Evolutionary conservation across 2,113 vertebrate genomes (phyloP), one percentile per base, ranked within the genome.

Genomic region (Rhinopomastus cyanomelas): DNA sequence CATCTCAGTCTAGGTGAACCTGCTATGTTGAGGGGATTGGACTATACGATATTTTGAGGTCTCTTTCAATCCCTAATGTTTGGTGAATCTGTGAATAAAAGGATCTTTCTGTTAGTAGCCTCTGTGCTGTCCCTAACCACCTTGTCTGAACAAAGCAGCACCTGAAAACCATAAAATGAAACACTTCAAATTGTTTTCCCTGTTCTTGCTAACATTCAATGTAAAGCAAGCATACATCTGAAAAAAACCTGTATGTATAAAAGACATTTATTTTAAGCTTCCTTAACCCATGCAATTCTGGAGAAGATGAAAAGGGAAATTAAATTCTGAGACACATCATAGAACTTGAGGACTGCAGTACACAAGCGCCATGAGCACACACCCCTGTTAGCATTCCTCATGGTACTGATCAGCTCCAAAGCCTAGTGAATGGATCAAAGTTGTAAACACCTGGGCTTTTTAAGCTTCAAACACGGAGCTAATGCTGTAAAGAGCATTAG

Each of bases 311-410:
- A 78, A 65, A 73, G 21, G 22, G 21, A 75, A 65, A 64, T 79
- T 30, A 34, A 49, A 65, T 21, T 60, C 19, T 78, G 21, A 61
- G 23, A 25, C 9, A 13, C 5, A 60, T 60, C 9, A 34, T 1
- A 52, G 32, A 39, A 34, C 6, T 8, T 84, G 44, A 48, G 13
- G 64, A 52, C 13, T 18, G n/a, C 37, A 53, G 23, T 1, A 0
- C 8, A 12, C 8, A 9, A 17, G 4, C 2, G 4, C 8, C 3
- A 3, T 6, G 6, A 46, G 34, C 21, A 42, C 8, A 69, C 15
- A 73, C 8, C 3, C 53, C 32, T 62, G 11, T 15, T 44, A 22
- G 7, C n/a, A 46, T 48, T 80, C 12, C 10, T 74, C 20, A 37
- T 8, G 18, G 34, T 17, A 51, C 0, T 1, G 2, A 16, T 30